Conservation (phyloP, 1,140 invertebrate species). For the Gerris buenoi region DNA sequence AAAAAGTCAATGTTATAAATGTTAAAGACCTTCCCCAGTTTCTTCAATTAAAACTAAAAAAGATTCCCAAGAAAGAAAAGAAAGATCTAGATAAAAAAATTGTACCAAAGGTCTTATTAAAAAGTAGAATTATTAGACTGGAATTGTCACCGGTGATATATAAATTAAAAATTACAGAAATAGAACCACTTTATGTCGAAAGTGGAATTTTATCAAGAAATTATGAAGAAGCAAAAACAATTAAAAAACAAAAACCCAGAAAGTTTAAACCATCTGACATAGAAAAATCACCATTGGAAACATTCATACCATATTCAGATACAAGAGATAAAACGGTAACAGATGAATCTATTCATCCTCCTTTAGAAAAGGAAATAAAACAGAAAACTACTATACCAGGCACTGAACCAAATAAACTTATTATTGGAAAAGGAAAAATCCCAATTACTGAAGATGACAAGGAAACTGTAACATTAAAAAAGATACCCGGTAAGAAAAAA, state of each 20-base stretch:
- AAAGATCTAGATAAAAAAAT: conserved; percentile 20
- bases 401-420: conserved; percentile 15
- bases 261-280: not conserved
- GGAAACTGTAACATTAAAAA: conserved; percentile 19
- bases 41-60: conserved; percentile 45
- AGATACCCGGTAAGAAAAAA: conserved; percentile 16
- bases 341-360: conserved; percentile 4
- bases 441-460: conserved; percentile 18
- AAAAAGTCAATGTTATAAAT: conserved; percentile 21
- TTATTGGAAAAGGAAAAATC: conserved; percentile 24
- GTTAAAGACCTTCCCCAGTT: conserved; percentile 38
- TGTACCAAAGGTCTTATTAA: conserved; percentile 15
- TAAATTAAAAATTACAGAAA: conserved; percentile 18
- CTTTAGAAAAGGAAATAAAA: conserved; percentile 16
- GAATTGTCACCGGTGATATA: conserved; percentile 31
- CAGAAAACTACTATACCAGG: not conserved
- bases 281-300: conserved; percentile 17
- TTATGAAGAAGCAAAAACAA: conserved; percentile 19
- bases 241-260: conserved; percentile 14
- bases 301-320: conserved; percentile 14
- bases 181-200: conserved; percentile 31
- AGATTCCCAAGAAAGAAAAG: conserved; percentile 30
- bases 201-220: conserved; percentile 45
- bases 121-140: conserved; percentile 41
- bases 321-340: conserved; percentile 17